These are phyloP conservation scores for Bombycilla garrulus DNA, from an alignment of 2,113 vertebrate species.

Conservation along the genomic window DNA sequence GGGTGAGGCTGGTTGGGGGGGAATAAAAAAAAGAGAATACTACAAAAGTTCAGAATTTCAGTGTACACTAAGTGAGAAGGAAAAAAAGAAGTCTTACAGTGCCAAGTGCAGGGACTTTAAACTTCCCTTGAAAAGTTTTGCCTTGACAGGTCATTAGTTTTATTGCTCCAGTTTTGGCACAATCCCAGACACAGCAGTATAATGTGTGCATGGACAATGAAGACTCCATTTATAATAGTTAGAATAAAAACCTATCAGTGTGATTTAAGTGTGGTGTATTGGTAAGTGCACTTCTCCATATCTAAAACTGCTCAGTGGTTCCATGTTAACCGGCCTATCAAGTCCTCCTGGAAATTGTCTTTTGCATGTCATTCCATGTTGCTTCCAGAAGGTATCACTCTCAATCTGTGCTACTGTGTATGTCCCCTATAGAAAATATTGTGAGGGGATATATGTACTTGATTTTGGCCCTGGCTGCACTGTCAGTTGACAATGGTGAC, in stretches of 20 bases:
- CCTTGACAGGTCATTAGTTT: conserved; percentile 33
- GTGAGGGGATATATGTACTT: not conserved
- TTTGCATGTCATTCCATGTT: not conserved
- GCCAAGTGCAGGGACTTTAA: not conserved
- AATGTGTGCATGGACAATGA: not conserved
- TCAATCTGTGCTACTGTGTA: not conserved
- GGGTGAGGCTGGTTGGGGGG: not conserved
- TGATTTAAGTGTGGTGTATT: not conserved
- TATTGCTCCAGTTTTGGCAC: conserved; percentile 5
- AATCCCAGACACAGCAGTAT: not conserved
- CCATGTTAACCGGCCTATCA: not conserved
- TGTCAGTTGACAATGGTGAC: not conserved
- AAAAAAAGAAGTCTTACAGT: not conserved
- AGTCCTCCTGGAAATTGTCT: not conserved
- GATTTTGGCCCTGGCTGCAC: not conserved
- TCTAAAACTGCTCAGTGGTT: not conserved
- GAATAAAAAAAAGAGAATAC: not conserved
- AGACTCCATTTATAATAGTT: not conserved
- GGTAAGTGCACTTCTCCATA: not conserved
- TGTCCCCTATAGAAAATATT: not conserved
- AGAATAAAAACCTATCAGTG: not conserved
- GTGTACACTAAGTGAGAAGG: not conserved
- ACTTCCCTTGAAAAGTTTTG: conserved; percentile 28
- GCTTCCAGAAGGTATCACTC: not conserved
- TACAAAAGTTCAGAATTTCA: not conserved